Evolutionary conservation across 1,140 invertebrate species (phyloP).

Genomic region (Adoxophyes honmai): DNA sequence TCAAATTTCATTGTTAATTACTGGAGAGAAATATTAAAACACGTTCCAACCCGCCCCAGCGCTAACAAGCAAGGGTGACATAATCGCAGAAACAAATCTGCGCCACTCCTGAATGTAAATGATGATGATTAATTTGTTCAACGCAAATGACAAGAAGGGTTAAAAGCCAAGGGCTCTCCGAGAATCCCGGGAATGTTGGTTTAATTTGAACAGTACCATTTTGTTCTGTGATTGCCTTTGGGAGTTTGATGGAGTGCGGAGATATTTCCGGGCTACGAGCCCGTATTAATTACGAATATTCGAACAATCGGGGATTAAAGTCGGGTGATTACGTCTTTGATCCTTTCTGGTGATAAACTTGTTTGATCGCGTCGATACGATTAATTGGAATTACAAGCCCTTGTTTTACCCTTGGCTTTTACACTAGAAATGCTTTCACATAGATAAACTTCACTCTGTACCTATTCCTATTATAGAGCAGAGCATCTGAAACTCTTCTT

Average conservation of each 20-base stretch:
- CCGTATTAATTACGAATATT: conserved; percentile 60
- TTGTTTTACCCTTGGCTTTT: too few relatives aligned
- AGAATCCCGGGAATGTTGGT: conserved; percentile 52
- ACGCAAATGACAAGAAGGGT: conserved; percentile 73
- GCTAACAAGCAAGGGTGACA: conserved; percentile 66
- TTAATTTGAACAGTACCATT: conserved; percentile 57
- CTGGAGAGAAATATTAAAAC: conserved; percentile 60
- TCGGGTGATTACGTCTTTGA: conserved; percentile 34
- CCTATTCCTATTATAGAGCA: too few relatives aligned
- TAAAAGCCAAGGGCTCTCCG: conserved; percentile 55
- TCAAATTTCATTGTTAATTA: conserved; percentile 33
- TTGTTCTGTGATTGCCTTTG: conserved; percentile 66
- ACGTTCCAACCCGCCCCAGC: conserved; percentile 42
- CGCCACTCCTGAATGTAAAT: conserved; percentile 72
- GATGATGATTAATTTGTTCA: conserved; percentile 76
- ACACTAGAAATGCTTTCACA: too few relatives aligned
- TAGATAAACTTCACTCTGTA: too few relatives aligned
- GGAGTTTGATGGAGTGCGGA: conserved; percentile 64
- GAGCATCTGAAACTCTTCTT: too few relatives aligned
- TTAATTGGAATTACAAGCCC: not conserved
- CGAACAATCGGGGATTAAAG: conserved; percentile 25
- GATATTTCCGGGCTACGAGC: conserved; percentile 67
- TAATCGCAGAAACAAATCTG: conserved; percentile 75
- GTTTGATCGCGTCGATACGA: conserved; percentile 4
- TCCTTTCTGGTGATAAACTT: conserved; percentile 21